A percentile compares a stretch with the other conserved stretches of the same genome.
Conservation (phyloP, 2,888 invertebrate genomes). For the Coenonympha glycerion region DNA sequence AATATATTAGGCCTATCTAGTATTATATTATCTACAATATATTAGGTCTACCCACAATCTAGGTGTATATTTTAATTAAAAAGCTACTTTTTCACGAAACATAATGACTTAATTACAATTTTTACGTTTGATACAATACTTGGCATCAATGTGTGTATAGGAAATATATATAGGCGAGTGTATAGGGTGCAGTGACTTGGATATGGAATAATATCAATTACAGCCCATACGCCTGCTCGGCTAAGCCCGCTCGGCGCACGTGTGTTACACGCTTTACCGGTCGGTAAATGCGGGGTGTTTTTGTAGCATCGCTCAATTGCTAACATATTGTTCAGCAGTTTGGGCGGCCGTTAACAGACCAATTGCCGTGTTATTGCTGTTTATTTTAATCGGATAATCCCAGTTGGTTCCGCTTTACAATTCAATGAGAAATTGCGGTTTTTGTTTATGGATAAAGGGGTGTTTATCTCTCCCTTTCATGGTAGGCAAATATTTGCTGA, state of each 20-base stretch:
- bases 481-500: neutral
- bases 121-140: no score
- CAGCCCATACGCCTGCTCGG: neutral
- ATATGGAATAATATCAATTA: neutral
- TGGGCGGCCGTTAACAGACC: slow-evolving; percentile 24
- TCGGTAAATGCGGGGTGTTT: slow-evolving; percentile 49
- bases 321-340: slow-evolving; percentile 34
- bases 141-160: no score
- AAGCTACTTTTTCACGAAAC: no score
- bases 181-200: neutral
- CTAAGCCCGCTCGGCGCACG: neutral
- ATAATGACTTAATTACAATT: no score
- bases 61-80: no score
- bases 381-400: slow-evolving; percentile 21
- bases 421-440: slow-evolving; percentile 1
- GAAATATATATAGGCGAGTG: no score
- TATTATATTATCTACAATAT: no score
- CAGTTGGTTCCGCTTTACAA: slow-evolving; percentile 6
- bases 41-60: no score
- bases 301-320: slow-evolving; percentile 41
- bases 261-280: slow-evolving; percentile 25
- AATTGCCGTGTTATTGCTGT: slow-evolving; percentile 18
- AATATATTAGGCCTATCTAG: no score
- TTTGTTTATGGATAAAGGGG: neutral
- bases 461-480: neutral